Conservation (phyloP, 2,113 vertebrate genomes). For the Centropus unirufus region DNA sequence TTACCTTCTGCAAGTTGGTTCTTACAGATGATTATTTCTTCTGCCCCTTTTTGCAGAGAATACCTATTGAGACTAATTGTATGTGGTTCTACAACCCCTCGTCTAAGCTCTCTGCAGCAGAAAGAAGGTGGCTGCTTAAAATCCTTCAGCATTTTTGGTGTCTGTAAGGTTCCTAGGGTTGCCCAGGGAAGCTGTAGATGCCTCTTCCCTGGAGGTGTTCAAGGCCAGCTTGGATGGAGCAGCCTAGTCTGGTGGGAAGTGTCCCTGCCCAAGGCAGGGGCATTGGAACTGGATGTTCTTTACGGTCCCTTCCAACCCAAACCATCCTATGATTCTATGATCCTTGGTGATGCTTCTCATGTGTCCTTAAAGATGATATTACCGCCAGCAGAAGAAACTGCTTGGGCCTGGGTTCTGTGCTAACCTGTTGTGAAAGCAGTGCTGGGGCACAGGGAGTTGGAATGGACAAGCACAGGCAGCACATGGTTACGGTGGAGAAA, state of each 20-base stretch:
- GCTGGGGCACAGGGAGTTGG: not conserved
- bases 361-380: not conserved
- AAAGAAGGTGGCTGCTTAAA: not conserved
- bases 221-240: too few relatives aligned
- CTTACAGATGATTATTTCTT: not conserved
- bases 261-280: too few relatives aligned
- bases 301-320: too few relatives aligned
- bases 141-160: not conserved
- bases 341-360: not conserved
- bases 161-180: not conserved
- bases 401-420: not conserved
- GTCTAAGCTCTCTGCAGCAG: not conserved
- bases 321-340: too few relatives aligned
- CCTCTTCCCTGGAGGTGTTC: too few relatives aligned
- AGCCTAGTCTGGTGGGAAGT: too few relatives aligned
- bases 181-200: too few relatives aligned
- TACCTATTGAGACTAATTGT: not conserved
- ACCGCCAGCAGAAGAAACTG: not conserved
- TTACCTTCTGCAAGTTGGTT: not conserved
- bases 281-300: too few relatives aligned
- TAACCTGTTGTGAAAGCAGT: not conserved
- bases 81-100: not conserved
- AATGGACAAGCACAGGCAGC: not conserved
- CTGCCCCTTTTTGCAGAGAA: not conserved
- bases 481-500: not conserved